Conservation (phyloP, 2,888 invertebrate species). For the Zygogramma bicolorata region DNA sequence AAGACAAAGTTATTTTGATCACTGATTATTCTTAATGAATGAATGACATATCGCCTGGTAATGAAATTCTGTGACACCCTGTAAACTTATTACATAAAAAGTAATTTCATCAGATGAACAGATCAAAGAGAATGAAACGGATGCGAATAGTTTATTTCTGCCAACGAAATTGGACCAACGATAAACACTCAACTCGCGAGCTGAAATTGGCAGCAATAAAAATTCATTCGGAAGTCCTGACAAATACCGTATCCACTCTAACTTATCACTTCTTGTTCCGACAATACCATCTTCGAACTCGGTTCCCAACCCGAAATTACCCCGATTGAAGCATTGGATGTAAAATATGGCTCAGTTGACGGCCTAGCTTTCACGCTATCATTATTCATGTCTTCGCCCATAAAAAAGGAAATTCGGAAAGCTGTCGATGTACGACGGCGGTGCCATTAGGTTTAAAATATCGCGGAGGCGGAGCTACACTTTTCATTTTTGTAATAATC, state of each 20-base stretch:
- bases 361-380: constrained; percentile 52
- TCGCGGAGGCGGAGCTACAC: constrained; percentile 43
- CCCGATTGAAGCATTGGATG: constrained; percentile 51
- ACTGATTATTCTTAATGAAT: too few relatives aligned
- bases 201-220: neutral
- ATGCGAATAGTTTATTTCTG: neutral
- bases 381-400: constrained; percentile 62
- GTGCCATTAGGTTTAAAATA: constrained; percentile 55
- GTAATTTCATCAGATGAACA: too few relatives aligned
- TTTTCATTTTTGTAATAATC: constrained; percentile 51
- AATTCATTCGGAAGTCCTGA: neutral
- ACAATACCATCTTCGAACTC: constrained; percentile 31
- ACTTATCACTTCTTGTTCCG: neutral
- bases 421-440: constrained; percentile 55
- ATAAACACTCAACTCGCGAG: neutral
- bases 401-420: constrained; percentile 55
- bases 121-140: too few relatives aligned
- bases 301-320: constrained; percentile 46
- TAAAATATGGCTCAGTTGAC: constrained; percentile 48
- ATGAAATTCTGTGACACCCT: too few relatives aligned
- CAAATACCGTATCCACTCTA: neutral
- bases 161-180: neutral
- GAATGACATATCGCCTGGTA: too few relatives aligned
- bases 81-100: too few relatives aligned
- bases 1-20: too few relatives aligned